Base-by-base conservation (phyloP, 1,140 invertebrate species). In the Papilio machaon region DNA sequence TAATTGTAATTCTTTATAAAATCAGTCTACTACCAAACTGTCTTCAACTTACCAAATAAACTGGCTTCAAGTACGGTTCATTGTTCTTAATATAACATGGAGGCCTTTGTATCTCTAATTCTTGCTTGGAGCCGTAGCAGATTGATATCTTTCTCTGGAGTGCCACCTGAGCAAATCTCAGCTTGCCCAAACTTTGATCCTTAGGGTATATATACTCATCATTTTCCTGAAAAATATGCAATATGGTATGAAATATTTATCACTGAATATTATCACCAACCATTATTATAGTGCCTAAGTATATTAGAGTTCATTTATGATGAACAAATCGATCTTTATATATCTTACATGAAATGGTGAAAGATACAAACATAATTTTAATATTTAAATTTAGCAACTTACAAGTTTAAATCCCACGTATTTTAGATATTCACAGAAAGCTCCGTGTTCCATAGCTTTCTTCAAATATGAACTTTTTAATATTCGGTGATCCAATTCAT, bases 361-460 rank as follows among this genome's bases (percentile, higher is more conserved):
- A n/a, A n/a, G 23, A 30, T 30, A 30, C 23, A 30, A 58, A 19
- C 54, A 58, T 8, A 19, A 9, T 6, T 9, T 58, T 58, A 58
- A 58, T 58, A 58, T 58, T 58, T 9, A 58, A 11, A 70, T 35
- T 38, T 17, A 17, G 10, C 7, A 9, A 86, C 88, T 86, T 87
- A 94, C 91, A 84, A 52, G 19, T 82, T 86, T 75, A 83, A 90
- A 94, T 35, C 92, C 92, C n/a, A 94, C 82, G 49, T 93, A 94
- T 85, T 88, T 89, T 13, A 94, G 81, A 52, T 94, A 94, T 10
- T 90, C 91, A 79, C 76, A 76, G 70, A 94, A 91, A 19, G 85
- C 84, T 30, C 90, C 82, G 73, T 79, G 86, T 54, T 86, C 82
- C 17, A 86, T 30, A 60, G 82, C 73, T 84, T 88, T 86, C 2